Percentiles rank a stretch among this genome's conserved stretches.
These are phyloP conservation scores for Steatornis caripensis DNA, from an alignment of 2,113 vertebrate species.

Conservation along the genomic window DNA sequence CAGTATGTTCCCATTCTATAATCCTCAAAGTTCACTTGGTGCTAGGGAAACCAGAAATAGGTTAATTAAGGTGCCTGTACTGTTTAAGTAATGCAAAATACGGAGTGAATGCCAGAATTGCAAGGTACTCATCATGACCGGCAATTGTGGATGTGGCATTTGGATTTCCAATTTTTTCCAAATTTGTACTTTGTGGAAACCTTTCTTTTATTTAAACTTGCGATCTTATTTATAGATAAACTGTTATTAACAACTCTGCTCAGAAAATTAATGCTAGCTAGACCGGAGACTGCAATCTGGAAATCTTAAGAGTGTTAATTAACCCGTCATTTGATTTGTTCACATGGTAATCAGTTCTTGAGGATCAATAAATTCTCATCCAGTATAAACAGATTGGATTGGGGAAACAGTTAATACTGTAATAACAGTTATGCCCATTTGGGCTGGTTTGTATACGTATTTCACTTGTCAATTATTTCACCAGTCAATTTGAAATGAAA, in stretches of 20 bases:
- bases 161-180: not conserved
- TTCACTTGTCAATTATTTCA: not conserved
- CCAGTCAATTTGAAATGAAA: not conserved
- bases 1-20: not conserved
- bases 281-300: not conserved
- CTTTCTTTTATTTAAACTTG: not conserved
- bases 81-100: not conserved
- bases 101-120: not conserved
- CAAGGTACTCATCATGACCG: not conserved
- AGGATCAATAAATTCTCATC: conserved; percentile 29
- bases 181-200: not conserved
- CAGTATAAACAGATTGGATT: not conserved
- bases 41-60: not conserved
- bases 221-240: not conserved
- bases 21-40: not conserved
- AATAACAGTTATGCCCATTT: not conserved
- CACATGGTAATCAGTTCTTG: not conserved
- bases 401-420: not conserved
- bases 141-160: not conserved
- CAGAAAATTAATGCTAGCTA: not conserved
- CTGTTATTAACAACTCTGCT: not conserved
- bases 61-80: not conserved
- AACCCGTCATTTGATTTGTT: conserved; percentile 4
- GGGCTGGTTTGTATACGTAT: not conserved
- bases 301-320: not conserved